Conservation (phyloP, 2,888 invertebrate genomes). For the Lymantria dispar region DNA sequence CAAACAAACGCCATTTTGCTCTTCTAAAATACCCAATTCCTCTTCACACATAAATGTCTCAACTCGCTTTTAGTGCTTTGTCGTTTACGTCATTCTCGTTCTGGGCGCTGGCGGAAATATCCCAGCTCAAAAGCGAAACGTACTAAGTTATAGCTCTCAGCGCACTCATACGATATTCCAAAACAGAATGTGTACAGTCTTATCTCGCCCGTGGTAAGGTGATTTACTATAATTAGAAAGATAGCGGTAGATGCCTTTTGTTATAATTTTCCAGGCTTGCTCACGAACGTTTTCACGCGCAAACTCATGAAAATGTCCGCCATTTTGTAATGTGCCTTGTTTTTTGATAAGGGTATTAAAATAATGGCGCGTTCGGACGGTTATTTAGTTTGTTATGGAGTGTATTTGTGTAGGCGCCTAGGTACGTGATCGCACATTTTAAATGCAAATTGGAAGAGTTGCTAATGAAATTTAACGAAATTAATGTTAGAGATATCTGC, state of each 20-base stretch:
- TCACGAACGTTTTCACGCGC: conserved; percentile 77
- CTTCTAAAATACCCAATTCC: conserved; percentile 43
- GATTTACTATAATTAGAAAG: conserved; percentile 83
- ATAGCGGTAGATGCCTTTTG: conserved; percentile 83
- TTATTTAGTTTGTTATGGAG: conserved; percentile 64
- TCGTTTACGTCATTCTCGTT: conserved; percentile 48
- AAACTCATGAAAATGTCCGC: conserved; percentile 78
- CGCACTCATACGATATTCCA: conserved; percentile 63
- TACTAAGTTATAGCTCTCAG: conserved; percentile 47
- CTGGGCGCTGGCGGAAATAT: conserved; percentile 39
- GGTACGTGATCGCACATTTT: conserved; percentile 75
- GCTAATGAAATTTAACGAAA: conserved; percentile 67
- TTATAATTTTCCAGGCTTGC: conserved; percentile 81
- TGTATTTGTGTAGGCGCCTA: conserved; percentile 60
- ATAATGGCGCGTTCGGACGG: conserved; percentile 74
- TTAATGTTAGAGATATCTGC: conserved; percentile 41
- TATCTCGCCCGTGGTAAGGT: conserved; percentile 81
- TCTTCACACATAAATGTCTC: conserved; percentile 41
- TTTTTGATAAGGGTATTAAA: conserved; percentile 82
- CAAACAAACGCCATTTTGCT: conserved; percentile 44
- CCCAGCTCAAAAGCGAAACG: conserved; percentile 50
- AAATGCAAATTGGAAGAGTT: conserved; percentile 71
- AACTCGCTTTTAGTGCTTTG: conserved; percentile 40
- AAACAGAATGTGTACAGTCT: conserved; percentile 59
- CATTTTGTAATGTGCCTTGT: conserved; percentile 82